These are phyloP conservation scores for Tragelaphus buxtoni DNA, from an alignment of 2,113 vertebrate genomes.

Conservation along the genomic window DNA sequence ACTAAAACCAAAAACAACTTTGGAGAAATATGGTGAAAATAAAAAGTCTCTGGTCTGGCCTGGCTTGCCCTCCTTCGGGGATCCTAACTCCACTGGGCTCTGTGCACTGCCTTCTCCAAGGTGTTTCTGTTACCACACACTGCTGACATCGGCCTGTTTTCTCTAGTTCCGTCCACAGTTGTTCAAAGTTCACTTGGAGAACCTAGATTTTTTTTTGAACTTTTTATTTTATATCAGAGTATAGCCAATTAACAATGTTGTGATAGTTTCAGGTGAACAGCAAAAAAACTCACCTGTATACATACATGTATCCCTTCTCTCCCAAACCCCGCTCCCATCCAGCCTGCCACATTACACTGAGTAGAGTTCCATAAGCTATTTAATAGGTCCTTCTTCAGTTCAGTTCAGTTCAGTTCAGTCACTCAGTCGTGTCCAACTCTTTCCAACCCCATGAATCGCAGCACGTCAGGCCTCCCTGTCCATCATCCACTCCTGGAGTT, in stretches of 20 bases:
- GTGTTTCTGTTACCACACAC: background rate
- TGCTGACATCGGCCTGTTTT: background rate
- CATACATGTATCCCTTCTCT: background rate
- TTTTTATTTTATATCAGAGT: background rate
- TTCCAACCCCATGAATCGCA: rapidly evolving
- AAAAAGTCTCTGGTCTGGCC: background rate
- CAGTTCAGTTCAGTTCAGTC: too few relatives aligned
- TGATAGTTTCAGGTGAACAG: background rate
- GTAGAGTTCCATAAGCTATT: background rate
- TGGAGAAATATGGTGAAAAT: background rate
- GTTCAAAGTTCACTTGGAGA: background rate
- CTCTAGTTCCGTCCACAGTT: background rate
- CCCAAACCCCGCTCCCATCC: background rate
- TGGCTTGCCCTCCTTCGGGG: background rate
- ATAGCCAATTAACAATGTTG: background rate
- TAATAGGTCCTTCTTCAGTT: background rate
- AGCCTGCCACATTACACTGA: background rate
- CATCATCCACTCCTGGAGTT: too few relatives aligned
- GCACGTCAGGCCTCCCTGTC: too few relatives aligned
- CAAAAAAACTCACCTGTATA: background rate
- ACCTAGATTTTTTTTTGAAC: background rate
- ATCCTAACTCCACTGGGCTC: background rate
- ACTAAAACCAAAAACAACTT: background rate
- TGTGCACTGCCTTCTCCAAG: background rate
- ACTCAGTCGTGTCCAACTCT: too few relatives aligned